Conservation (phyloP, 2,888 invertebrate genomes). For the Drosophila niveifrons region DNA sequence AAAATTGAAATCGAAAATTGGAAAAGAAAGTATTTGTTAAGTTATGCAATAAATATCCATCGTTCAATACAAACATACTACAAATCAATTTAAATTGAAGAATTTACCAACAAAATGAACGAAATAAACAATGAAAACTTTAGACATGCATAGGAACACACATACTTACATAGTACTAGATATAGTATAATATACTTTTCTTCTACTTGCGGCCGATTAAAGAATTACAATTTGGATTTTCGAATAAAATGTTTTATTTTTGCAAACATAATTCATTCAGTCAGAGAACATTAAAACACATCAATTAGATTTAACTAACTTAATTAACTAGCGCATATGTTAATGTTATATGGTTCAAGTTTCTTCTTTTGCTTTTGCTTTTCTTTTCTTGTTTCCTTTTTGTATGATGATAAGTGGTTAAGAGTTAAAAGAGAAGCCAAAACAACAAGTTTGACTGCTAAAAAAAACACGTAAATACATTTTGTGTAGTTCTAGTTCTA, state of each 20-base stretch:
- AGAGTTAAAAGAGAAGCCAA: conserved; percentile 40
- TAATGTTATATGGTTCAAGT: conserved; percentile 33
- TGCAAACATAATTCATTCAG: conserved; percentile 76
- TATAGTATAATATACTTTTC: conserved; percentile 5
- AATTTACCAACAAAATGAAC: conserved; percentile 35
- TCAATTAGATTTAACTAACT: conserved; percentile 75
- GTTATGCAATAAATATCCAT: too few relatives aligned
- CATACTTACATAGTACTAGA: conserved; percentile 34
- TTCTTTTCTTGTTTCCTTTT: conserved; percentile 8
- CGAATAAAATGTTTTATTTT: conserved; percentile 75
- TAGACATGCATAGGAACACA: conserved; percentile 33
- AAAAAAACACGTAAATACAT: conserved; percentile 43
- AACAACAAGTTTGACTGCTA: conserved; percentile 39
- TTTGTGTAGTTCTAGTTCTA: conserved; percentile 35
- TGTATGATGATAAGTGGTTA: conserved; percentile 20
- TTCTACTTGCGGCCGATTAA: conserved; percentile 7
- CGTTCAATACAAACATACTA: too few relatives aligned
- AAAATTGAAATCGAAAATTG: neutral
- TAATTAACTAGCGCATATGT: conserved; percentile 46
- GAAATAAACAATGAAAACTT: neutral
- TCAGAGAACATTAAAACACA: conserved; percentile 77
- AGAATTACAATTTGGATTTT: conserved; percentile 43
- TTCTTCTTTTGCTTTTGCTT: conserved; percentile 16
- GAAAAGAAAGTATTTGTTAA: neutral
- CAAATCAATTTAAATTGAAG: neutral